phyloP scores from a whole-genome alignment of 2,888 invertebrate species.

The Drosophila setosimentum region DNA sequence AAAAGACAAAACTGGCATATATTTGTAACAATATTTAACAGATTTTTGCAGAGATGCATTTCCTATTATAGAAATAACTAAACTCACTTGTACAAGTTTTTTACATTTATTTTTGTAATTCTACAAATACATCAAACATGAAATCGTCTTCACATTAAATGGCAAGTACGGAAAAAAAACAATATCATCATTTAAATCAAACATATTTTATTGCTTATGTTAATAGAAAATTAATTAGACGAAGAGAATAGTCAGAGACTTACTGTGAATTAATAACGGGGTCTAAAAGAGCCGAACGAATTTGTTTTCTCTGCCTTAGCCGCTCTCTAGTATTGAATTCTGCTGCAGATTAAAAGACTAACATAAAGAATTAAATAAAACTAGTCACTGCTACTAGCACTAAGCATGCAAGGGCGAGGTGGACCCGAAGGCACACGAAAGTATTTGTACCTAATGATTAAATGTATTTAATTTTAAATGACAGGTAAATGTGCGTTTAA shows the following conservation, averaged over 20 bases:
- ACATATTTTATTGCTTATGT: background rate
- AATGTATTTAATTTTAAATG: background rate
- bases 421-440: background rate
- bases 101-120: slow-evolving; percentile 79
- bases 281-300: background rate
- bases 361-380: background rate
- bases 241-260: background rate
- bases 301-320: background rate
- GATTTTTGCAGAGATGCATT: slow-evolving; percentile 63
- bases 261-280: background rate
- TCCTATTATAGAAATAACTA: slow-evolving; percentile 77
- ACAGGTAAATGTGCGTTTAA: background rate
- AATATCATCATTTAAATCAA: background rate
- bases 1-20: slow-evolving; percentile 59
- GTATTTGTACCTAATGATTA: too few species aligned
- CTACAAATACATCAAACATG: slow-evolving; percentile 60
- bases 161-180: slow-evolving; percentile 66
- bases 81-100: slow-evolving; percentile 77
- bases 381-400: background rate
- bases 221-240: background rate
- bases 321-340: background rate
- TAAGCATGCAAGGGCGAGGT: background rate
- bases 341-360: background rate
- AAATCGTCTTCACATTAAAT: slow-evolving; percentile 65
- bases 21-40: slow-evolving; percentile 63